Conservation (phyloP, 2,797 vertebrate genomes). For the Antrozous pallidus region DNA sequence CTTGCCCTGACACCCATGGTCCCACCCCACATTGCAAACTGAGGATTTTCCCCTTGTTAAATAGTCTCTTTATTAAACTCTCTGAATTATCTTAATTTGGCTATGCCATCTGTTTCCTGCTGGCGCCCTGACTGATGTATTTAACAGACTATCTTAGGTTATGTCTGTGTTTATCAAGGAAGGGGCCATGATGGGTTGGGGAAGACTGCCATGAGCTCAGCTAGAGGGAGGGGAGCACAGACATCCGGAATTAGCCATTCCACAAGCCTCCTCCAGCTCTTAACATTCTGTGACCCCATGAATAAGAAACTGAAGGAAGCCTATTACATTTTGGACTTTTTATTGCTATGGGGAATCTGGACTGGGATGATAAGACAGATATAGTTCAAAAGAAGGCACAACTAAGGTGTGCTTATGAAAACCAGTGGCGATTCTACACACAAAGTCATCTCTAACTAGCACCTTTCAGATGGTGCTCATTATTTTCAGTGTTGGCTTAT, state of each 20-base stretch:
- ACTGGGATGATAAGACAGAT: neutral
- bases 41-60: neutral
- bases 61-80: neutral
- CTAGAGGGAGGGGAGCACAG: neutral
- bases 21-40: neutral
- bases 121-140: neutral
- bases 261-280: neutral
- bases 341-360: neutral
- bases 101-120: neutral
- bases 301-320: neutral
- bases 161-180: neutral
- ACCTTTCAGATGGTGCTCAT: neutral
- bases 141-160: neutral
- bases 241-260: neutral
- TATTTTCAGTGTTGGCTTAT: neutral
- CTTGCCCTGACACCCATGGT: neutral
- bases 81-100: neutral
- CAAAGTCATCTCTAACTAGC: neutral
- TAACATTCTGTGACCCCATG: neutral
- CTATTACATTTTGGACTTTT: neutral
- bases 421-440: neutral
- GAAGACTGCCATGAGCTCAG: neutral
- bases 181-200: neutral
- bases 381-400: neutral
- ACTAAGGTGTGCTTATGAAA: neutral